Conservation (phyloP, 2,888 invertebrate genomes). For the Fragum whitleyi region DNA sequence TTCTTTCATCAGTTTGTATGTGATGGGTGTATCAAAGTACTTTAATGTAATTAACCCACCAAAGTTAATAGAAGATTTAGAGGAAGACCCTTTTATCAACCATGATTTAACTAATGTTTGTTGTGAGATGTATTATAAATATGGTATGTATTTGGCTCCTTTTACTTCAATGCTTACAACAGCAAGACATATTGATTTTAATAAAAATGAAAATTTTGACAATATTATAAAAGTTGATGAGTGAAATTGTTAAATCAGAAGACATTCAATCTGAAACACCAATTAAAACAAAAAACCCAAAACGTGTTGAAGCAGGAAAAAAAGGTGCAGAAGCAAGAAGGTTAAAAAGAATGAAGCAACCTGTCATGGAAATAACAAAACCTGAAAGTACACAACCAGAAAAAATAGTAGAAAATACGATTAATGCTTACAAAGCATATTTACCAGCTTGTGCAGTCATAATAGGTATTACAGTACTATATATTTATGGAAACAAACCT, state of each 20-base stretch:
- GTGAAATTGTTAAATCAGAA: conserved; percentile 29
- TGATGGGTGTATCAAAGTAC: conserved; percentile 49
- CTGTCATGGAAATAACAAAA: conserved; percentile 27
- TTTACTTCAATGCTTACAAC: conserved; percentile 42
- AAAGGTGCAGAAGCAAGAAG: conserved; percentile 48
- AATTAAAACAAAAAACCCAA: conserved; percentile 29
- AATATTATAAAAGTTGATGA: conserved; percentile 33
- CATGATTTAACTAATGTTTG: conserved; percentile 42
- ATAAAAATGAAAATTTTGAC: conserved; percentile 26
- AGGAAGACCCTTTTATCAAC: conserved; percentile 54
- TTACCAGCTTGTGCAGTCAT: conserved; percentile 31
- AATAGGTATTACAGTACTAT: conserved; percentile 27
- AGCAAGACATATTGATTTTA: conserved; percentile 31
- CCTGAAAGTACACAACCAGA: conserved; percentile 22
- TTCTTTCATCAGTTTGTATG: conserved; percentile 49
- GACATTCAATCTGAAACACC: neutral
- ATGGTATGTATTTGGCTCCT: conserved; percentile 45
- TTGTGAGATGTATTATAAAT: conserved; percentile 34
- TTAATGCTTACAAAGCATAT: conserved; percentile 36
- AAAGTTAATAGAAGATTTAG: conserved; percentile 49
- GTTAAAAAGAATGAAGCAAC: conserved; percentile 14
- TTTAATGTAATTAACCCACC: conserved; percentile 45
- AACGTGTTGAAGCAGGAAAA: conserved; percentile 43
- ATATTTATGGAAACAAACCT: conserved; percentile 36
- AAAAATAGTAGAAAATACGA: neutral